A percentile compares a stretch with the other conserved stretches of the same genome.
Evolutionary conservation across 2,797 vertebrate species (phyloP).

Genomic region (Spatula clypeata): DNA sequence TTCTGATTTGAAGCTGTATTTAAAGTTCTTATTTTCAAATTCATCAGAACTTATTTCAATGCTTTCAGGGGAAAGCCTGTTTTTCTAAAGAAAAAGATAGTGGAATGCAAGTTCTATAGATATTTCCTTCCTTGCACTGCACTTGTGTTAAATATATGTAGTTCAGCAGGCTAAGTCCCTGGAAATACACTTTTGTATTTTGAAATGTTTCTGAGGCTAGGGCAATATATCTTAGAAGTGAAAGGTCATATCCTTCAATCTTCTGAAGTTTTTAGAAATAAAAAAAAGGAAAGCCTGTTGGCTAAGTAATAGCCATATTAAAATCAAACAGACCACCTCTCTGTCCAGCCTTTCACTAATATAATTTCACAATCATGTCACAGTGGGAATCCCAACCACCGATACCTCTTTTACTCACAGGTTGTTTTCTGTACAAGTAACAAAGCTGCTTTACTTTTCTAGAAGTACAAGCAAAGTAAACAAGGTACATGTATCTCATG

Average conservation of each 20-base stretch:
- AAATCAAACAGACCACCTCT: neutral
- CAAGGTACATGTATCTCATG: neutral
- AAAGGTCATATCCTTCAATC: neutral
- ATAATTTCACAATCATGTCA: neutral
- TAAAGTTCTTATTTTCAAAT: constrained; percentile 23
- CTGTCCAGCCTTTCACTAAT: neutral
- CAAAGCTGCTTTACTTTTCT: neutral
- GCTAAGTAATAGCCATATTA: neutral
- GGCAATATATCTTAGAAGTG: neutral
- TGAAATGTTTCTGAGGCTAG: neutral
- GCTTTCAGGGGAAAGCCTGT: neutral
- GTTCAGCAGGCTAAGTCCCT: neutral
- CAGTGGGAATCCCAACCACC: neutral
- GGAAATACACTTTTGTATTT: neutral
- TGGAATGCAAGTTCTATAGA: neutral
- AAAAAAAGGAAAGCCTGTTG: neutral
- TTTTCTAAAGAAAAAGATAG: neutral
- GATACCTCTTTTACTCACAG: neutral
- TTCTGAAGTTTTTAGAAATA: neutral
- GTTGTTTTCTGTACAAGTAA: neutral
- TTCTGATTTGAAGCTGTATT: constrained; percentile 10
- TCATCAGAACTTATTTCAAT: constrained; percentile 23
- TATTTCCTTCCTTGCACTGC: neutral
- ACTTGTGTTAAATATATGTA: neutral
- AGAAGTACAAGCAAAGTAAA: neutral